phyloP scores from a whole-genome alignment of 2,888 invertebrate genomes.

The Conomelus anceps region DNA sequence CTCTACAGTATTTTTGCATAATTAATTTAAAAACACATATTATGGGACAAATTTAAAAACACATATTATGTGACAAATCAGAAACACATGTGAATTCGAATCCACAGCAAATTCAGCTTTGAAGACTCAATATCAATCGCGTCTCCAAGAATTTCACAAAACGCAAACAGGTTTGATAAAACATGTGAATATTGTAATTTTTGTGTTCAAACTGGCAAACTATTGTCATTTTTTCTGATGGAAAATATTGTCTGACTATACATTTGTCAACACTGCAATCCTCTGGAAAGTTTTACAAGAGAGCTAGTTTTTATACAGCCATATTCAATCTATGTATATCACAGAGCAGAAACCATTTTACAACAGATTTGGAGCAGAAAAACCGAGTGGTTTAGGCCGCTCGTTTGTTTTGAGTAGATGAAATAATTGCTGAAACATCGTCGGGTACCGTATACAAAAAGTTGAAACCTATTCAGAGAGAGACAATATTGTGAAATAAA shows the following conservation, averaged over 20 bases:
- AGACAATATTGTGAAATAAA: neutral
- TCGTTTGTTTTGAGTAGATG: neutral
- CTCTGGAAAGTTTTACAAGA: neutral
- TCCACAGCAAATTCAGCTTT: neutral
- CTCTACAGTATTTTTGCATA: no score
- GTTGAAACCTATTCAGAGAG: neutral
- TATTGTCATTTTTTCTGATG: neutral
- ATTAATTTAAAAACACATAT: no score
- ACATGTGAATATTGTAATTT: neutral
- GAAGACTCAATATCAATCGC: neutral
- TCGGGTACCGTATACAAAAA: neutral
- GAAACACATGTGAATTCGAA: no score
- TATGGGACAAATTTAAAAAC: no score
- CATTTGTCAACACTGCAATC: neutral
- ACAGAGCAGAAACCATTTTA: neutral
- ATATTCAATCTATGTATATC: neutral
- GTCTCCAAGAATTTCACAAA: neutral
- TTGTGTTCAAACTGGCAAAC: neutral
- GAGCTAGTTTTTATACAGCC: neutral
- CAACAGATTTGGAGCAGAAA: neutral
- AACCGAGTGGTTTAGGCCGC: neutral
- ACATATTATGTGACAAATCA: no score
- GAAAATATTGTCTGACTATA: neutral
- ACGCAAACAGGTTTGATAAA: neutral
- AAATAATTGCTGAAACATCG: neutral